These are phyloP conservation scores for Cheilinus undulatus DNA, from an alignment of 2,113 vertebrate genomes.

Conservation along the genomic window DNA sequence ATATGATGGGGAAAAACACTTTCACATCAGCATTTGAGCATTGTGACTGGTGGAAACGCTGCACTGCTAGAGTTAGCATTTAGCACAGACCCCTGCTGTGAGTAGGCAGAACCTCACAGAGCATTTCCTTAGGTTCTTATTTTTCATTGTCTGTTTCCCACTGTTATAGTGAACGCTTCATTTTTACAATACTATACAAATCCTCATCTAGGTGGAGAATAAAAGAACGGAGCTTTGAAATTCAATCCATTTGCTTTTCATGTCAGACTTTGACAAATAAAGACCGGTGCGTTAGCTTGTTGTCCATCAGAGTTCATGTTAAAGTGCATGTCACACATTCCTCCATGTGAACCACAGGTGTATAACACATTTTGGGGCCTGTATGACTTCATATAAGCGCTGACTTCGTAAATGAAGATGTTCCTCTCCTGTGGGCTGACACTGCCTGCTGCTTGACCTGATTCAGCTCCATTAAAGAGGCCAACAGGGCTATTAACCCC, in stretches of 20 bases:
- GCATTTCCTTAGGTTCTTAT: background rate
- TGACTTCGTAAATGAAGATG: slow-evolving; percentile 64
- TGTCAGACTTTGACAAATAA: too few relatives aligned
- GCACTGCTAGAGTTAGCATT: background rate
- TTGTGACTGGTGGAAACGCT: background rate
- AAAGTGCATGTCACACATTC: slow-evolving; percentile 8
- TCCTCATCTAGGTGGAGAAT: background rate
- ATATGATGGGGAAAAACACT: background rate
- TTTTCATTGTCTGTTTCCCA: background rate
- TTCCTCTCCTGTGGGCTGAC: slow-evolving; percentile 51
- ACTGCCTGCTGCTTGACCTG: slow-evolving; percentile 61
- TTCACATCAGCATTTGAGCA: background rate
- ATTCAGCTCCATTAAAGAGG: slow-evolving; percentile 82
- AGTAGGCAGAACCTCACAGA: too few relatives aligned
- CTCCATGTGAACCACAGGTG: slow-evolving; percentile 14
- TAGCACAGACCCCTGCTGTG: background rate
- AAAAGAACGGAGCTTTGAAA: background rate
- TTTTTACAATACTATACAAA: background rate
- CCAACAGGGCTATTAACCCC: slow-evolving; percentile 83
- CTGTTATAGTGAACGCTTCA: background rate
- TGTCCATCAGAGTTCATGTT: background rate
- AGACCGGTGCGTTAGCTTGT: background rate
- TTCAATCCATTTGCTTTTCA: slow-evolving; percentile 1
- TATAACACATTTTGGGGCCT: slow-evolving; percentile 27
- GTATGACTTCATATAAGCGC: slow-evolving; percentile 24